Evolutionary conservation across 1,140 invertebrate genomes (phyloP).

Genomic region (Penaeus vannamei): DNA sequence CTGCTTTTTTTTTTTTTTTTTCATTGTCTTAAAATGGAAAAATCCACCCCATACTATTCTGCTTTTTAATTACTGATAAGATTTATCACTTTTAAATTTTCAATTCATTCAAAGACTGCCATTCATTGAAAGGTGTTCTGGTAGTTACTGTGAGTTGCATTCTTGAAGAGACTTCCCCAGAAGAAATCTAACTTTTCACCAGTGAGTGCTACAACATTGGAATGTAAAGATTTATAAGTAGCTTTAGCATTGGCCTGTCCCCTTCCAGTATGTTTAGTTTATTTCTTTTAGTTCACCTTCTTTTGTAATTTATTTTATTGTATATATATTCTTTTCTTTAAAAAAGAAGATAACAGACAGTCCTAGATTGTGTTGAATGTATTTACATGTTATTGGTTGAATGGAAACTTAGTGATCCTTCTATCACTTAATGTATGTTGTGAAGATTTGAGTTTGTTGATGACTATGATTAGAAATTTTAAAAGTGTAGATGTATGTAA

Average conservation of each 20-base stretch:
- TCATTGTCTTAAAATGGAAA: no score
- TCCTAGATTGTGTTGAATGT: slow-evolving; percentile 42
- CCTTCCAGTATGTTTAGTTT: slow-evolving; percentile 1
- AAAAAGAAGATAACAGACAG: slow-evolving; percentile 5
- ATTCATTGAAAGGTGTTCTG: no score
- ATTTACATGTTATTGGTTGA: slow-evolving; percentile 20
- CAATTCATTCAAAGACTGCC: no score
- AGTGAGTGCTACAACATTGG: no score
- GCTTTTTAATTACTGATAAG: no score
- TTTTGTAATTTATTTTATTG: slow-evolving; percentile 52
- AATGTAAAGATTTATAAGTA: no score
- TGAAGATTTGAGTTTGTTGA: slow-evolving; percentile 25
- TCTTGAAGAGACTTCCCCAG: no score
- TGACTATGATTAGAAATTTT: neutral
- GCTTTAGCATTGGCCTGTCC: slow-evolving; percentile 12
- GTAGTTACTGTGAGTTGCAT: no score
- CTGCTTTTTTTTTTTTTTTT: neutral
- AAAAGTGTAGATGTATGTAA: slow-evolving; percentile 8
- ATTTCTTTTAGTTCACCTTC: slow-evolving; percentile 45
- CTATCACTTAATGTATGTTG: neutral
- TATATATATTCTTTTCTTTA: slow-evolving; percentile 43
- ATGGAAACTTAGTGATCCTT: slow-evolving; percentile 1
- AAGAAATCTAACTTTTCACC: no score
- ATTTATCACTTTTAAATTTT: no score
- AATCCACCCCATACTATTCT: no score